Evolutionary conservation across 1,140 invertebrate genomes (phyloP).

Genomic region (Diorhabda sublineata): DNA sequence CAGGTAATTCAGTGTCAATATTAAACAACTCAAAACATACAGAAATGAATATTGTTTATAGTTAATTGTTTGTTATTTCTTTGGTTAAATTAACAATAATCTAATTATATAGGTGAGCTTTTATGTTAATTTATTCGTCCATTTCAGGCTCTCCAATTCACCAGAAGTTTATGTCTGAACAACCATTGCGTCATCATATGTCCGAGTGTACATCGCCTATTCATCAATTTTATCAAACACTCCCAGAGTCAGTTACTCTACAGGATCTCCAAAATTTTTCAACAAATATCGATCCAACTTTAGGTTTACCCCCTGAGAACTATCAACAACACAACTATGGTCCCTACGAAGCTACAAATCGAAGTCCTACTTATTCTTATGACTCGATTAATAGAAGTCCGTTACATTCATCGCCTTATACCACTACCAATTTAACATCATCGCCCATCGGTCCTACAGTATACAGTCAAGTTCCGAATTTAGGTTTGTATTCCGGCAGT

Average conservation of each 20-base stretch:
- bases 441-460: constrained; percentile 39
- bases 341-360: constrained; percentile 21
- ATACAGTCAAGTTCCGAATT: constrained; percentile 29
- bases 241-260: constrained; percentile 19
- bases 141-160: constrained; percentile 64
- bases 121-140: constrained; percentile 9
- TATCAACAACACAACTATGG: constrained; percentile 25
- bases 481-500: constrained; percentile 37
- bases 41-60: no score
- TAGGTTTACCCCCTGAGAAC: constrained; percentile 31
- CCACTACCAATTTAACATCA: constrained; percentile 20
- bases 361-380: constrained; percentile 25
- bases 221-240: constrained; percentile 34
- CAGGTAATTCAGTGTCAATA: constrained; percentile 27
- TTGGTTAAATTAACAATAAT: no score
- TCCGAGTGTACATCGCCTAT: constrained; percentile 37
- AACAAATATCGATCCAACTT: constrained; percentile 26
- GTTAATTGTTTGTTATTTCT: no score
- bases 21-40: no score
- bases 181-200: constrained; percentile 32
- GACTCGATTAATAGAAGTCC: constrained; percentile 17
- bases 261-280: constrained; percentile 26
- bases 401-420: constrained; percentile 17
- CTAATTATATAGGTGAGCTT: no score
- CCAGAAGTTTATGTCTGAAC: constrained; percentile 45